Base-by-base conservation (phyloP, 2,113 vertebrate genomes). In the Stegastes partitus region DNA sequence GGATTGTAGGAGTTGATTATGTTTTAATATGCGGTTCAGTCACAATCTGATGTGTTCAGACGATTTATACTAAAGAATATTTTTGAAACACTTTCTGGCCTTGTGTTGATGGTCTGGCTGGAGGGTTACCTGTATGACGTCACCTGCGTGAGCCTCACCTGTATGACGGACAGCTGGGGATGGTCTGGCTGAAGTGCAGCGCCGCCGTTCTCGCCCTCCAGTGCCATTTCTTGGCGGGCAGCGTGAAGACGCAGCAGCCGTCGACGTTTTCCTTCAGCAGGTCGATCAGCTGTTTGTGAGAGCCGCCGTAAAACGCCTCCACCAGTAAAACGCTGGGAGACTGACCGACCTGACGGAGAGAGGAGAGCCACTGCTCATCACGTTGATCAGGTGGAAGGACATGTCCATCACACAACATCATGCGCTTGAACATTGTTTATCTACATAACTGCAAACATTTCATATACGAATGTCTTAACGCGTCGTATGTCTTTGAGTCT, bases 151-250 rank as follows among this genome's bases (percentile, higher is more conserved):
- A 12, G 22, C 19, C 77, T 82, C 93, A 98, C 97, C 97, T 97
- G 95, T 97, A 97, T 6, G 86, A 77, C 0, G 90, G 34, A 68
- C 91, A 96, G 74, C 79, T 0, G 3, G 97, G 96, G 57, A 99
- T 85, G 23, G 84, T 93, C 85, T 97, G 96, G 93, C 96, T 97
- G 91, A 99, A 98, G 89, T 95, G 92, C 19, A 98, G 90, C 5
- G 98, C 97, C 0, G 97, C 93, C 0, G 97, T 98, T 34, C 98
- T 93, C 0, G 97, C 96, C 79, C 95, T 96, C 97, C 98, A 99
- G 54, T 97, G 98, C 98, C 98, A 99, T 83, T 99, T 99, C 93
- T 99, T 99, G 47, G 97, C 96, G 8, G 98, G 96, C 10, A 99
- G 94, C 0, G 96, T 96, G 69, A 94, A 95, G 73, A 95, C 85